Base-by-base conservation (phyloP, 2,888 invertebrate genomes). In the Bhutanitis thaidina region DNA sequence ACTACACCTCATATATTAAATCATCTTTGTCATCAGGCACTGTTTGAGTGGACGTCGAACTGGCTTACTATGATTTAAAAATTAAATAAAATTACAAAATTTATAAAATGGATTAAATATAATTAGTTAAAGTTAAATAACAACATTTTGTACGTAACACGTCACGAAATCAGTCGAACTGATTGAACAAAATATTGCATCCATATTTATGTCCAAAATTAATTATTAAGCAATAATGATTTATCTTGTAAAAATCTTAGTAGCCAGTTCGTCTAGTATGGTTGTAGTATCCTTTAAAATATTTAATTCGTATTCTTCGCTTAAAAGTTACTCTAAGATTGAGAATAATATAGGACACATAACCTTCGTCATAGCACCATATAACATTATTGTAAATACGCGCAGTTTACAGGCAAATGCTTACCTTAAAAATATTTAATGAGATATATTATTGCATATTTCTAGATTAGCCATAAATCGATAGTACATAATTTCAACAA, bases 401-500 rank as follows among this genome's bases (percentile, higher is more conserved):
- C 77, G 74, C 77, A 73, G 65, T 74, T 67, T 61, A 77, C 75
- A 74, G 64, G 68, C 81, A 78, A 77, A 83, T 74, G 84, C 85
- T 85, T 83, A 64, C 69, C 54, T 63, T 68, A 66, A 77, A 75
- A 40, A 52, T 78, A 69, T 79, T 73, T 75, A 74, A 76, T 70
- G 65, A 81, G 70, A 67, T 67, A 68, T 69, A 69, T 61, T 69
- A 72, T 67, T 65, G 73, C 80, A 79, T 84, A 83, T 79, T 66
- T 72, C 76, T 86, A 86, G 84, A 73, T 72, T 80, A 88, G 79
- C 83, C 75, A 64, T 81, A 80, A 84, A 80, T 78, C 80, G 76
- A 85, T 87, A 87, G 85, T 86, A 87, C 86, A 83, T 84, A 76
- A 75, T 74, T 71, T 71, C 83, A 85, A 82, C 81, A 87, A 83